These are phyloP conservation scores for Pipistrellus kuhlii DNA, from an alignment of 2,797 vertebrate species.

Conservation along the genomic window DNA sequence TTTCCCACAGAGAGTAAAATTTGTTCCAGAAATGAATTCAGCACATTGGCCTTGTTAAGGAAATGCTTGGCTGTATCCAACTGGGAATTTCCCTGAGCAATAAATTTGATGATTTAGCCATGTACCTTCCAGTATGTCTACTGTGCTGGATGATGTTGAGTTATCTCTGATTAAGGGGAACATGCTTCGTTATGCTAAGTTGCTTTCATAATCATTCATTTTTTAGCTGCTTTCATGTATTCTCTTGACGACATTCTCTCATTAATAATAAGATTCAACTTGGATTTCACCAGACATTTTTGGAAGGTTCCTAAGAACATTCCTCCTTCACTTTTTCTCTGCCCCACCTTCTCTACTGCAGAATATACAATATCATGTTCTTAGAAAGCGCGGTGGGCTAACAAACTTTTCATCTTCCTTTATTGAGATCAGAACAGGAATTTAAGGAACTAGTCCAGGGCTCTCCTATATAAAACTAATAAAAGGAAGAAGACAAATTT, in stretches of 20 bases:
- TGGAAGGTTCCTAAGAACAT: conserved; percentile 46
- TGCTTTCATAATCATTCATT: conserved; percentile 52
- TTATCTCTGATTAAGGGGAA: conserved; percentile 51
- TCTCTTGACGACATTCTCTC: conserved; percentile 56
- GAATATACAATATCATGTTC: neutral
- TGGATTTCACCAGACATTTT: conserved; percentile 63
- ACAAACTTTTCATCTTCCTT: neutral
- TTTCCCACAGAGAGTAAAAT: conserved; percentile 73
- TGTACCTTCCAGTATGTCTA: conserved; percentile 60
- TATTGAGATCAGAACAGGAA: conserved; percentile 15
- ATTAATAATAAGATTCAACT: conserved; percentile 54
- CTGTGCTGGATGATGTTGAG: conserved; percentile 62
- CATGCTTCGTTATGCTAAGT: conserved; percentile 40
- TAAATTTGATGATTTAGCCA: conserved; percentile 63
- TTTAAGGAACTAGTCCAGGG: neutral
- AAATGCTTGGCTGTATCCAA: conserved; percentile 58
- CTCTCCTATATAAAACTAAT: neutral
- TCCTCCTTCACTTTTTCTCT: conserved; percentile 41
- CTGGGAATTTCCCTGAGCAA: conserved; percentile 59
- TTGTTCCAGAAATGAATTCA: conserved; percentile 73
- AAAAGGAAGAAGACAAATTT: neutral
- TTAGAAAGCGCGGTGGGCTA: neutral
- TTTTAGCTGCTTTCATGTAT: conserved; percentile 63
- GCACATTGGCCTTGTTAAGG: conserved; percentile 54
- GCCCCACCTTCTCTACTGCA: neutral